Conservation (phyloP, 2,888 invertebrate genomes). For the Drosophila lacicola region DNA sequence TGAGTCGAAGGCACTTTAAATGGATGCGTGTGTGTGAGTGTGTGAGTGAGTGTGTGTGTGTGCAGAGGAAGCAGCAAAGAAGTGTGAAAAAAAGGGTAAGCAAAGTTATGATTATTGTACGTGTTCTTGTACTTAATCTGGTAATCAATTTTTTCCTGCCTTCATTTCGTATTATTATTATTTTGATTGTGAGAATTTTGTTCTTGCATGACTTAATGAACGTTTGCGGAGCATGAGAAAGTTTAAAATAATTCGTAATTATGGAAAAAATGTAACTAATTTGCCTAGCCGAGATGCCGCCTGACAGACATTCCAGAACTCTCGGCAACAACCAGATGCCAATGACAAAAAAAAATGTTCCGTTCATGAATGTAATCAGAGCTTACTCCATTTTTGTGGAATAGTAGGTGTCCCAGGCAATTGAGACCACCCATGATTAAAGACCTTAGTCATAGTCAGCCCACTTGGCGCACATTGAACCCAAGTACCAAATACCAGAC, state of each 20-base stretch:
- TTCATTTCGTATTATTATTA: conserved; percentile 48
- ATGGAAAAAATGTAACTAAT: conserved; percentile 36
- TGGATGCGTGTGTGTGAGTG: conserved; percentile 7
- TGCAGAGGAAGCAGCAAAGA: conserved; percentile 24
- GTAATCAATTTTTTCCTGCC: conserved; percentile 75
- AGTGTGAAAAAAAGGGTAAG: conserved; percentile 70
- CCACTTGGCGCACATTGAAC: conserved; percentile 70
- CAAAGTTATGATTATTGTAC: conserved; percentile 79
- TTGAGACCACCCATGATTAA: conserved; percentile 45
- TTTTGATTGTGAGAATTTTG: conserved; percentile 68
- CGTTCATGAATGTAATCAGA: conserved; percentile 16
- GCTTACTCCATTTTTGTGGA: conserved; percentile 30
- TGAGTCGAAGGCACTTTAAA: conserved; percentile 52
- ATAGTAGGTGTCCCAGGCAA: neutral
- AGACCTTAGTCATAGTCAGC: conserved; percentile 19
- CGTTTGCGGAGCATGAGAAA: conserved; percentile 46
- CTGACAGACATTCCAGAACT: no score
- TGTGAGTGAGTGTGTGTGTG: conserved; percentile 11
- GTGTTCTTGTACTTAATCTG: conserved; percentile 61
- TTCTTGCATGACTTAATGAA: conserved; percentile 49
- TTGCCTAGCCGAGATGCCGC: conserved; percentile 1
- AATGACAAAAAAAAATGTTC: conserved; percentile 4
- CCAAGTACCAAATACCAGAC: conserved; percentile 57
- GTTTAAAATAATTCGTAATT: conserved; percentile 49
- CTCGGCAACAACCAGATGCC: neutral